phyloP scores from a whole-genome alignment of 2,888 invertebrate species.

The Netelia inedita region DNA sequence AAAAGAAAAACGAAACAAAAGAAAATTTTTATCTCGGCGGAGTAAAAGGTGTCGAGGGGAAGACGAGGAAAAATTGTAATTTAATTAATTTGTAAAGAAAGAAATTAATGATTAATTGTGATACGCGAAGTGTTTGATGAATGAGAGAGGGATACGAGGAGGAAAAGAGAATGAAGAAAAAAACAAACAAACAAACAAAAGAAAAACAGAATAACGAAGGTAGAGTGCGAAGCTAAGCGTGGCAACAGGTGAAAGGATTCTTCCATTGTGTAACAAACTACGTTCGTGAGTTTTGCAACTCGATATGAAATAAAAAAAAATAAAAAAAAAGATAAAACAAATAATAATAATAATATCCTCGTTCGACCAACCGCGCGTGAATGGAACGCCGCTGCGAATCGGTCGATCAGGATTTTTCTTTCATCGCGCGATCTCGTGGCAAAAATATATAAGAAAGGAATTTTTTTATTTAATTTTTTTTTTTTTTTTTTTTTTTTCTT shows the following conservation, averaged over 20 bases:
- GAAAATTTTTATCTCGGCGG: slow-evolving; percentile 77
- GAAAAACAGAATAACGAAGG: neutral
- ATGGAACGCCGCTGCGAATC: slow-evolving; percentile 13
- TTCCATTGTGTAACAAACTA: slow-evolving; percentile 53
- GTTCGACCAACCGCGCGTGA: slow-evolving; percentile 27
- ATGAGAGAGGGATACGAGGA: slow-evolving; percentile 29
- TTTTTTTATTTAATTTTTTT: neutral
- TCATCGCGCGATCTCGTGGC: slow-evolving; percentile 4
- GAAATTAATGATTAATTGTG: slow-evolving; percentile 78
- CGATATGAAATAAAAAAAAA: slow-evolving; percentile 2
- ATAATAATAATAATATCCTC: slow-evolving; percentile 25
- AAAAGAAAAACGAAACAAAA: slow-evolving; percentile 26
- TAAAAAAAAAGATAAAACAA: too few species aligned
- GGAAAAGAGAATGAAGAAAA: slow-evolving; percentile 15
- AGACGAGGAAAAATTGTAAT: slow-evolving; percentile 54
- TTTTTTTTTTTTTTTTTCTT: neutral
- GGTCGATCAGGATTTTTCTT: slow-evolving; percentile 16
- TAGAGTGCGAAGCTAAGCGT: slow-evolving; percentile 7
- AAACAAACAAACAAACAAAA: neutral
- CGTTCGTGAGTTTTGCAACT: slow-evolving; percentile 46
- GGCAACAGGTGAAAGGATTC: slow-evolving; percentile 59
- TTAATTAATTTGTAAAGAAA: slow-evolving; percentile 64
- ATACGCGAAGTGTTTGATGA: slow-evolving; percentile 71
- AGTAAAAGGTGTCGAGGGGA: slow-evolving; percentile 48
- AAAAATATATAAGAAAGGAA: neutral